These are phyloP conservation scores for Hartigia nigra DNA, from an alignment of 2,888 invertebrate genomes.

Conservation along the genomic window DNA sequence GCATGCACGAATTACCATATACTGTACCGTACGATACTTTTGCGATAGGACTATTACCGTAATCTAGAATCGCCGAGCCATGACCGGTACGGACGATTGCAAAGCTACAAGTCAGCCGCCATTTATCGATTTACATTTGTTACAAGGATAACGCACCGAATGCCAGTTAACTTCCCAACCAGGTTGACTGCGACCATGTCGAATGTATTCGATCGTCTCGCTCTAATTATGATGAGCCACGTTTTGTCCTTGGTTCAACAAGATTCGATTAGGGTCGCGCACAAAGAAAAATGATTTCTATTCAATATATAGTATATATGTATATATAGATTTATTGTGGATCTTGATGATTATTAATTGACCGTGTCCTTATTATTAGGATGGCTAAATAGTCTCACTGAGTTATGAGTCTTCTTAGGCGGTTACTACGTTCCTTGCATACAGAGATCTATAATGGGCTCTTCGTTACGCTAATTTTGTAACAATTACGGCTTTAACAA, in stretches of 20 bases:
- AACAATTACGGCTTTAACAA: constrained; percentile 29
- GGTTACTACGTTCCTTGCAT: constrained; percentile 21
- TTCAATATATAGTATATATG: too few relatives aligned
- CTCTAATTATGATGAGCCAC: neutral
- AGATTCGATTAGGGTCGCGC: neutral
- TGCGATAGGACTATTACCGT: neutral
- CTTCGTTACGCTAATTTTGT: constrained; percentile 36
- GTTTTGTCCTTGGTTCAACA: neutral
- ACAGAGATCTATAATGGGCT: constrained; percentile 30
- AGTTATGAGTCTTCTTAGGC: constrained; percentile 31
- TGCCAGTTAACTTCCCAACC: neutral
- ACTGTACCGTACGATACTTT: neutral
- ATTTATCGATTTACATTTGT: neutral
- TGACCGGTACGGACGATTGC: neutral
- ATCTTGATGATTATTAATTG: constrained; percentile 34
- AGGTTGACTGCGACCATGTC: neutral
- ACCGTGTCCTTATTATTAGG: constrained; percentile 30
- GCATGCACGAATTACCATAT: neutral
- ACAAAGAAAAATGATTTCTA: neutral
- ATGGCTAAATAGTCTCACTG: constrained; percentile 31
- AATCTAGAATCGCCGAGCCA: neutral
- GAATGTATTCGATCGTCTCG: neutral
- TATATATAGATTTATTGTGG: too few relatives aligned
- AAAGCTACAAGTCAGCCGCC: neutral
- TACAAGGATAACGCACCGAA: neutral